Evolutionary conservation across 2,888 invertebrate genomes (phyloP).

Genomic region (Megastigmus dorsalis): DNA sequence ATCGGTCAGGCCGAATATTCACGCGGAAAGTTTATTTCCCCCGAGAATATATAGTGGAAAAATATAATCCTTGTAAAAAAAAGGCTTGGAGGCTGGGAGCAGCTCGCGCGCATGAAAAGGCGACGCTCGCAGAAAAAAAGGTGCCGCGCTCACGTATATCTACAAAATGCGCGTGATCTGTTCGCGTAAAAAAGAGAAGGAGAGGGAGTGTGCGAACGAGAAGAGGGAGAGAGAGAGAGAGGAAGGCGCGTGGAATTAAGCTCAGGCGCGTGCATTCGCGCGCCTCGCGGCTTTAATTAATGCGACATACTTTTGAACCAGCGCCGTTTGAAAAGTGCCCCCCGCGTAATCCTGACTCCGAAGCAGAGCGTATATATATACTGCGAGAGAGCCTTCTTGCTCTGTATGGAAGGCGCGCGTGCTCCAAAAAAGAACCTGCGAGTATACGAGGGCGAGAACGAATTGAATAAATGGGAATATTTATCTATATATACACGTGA

Average conservation of each 20-base stretch:
- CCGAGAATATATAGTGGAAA: not conserved
- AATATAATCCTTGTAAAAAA: slow-evolving; percentile 39
- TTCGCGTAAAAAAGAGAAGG: not conserved
- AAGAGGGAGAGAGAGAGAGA: slow-evolving; percentile 23
- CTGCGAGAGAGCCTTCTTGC: not conserved
- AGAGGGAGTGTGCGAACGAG: not conserved
- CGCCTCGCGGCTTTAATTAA: slow-evolving; percentile 67
- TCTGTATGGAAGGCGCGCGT: not conserved
- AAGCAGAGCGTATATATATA: not conserved
- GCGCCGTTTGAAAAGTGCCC: slow-evolving; percentile 58
- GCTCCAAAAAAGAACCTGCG: not conserved
- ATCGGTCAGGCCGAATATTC: not conserved
- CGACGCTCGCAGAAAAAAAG: not conserved
- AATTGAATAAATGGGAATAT: no score
- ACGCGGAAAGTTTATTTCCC: slow-evolving; percentile 14
- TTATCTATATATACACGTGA: no score
- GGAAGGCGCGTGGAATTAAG: slow-evolving; percentile 47
- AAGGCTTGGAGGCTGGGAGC: not conserved
- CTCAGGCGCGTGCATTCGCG: not conserved
- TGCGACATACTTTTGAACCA: slow-evolving; percentile 70
- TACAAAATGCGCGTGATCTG: not conserved
- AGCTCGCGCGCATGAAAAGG: not conserved
- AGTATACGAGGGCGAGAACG: not conserved
- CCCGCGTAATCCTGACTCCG: slow-evolving; percentile 28
- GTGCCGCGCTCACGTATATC: not conserved